Conservation (phyloP, 2,113 vertebrate genomes). For the Passer montanus region DNA sequence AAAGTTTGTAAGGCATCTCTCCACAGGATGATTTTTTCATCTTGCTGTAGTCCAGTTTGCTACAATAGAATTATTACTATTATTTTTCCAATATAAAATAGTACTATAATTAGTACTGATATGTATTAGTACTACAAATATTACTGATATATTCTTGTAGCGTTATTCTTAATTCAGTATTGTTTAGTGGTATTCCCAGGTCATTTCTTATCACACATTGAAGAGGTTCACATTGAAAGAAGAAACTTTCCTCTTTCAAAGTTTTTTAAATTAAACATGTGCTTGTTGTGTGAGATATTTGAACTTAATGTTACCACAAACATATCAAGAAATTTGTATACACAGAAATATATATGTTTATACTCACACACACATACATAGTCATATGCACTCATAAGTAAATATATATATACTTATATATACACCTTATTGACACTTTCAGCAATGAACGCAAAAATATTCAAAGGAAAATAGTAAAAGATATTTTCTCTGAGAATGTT, state of each 20-base stretch:
- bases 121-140: neutral
- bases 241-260: neutral
- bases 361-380: accelerated
- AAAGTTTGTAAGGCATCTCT: neutral
- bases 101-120: neutral
- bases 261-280: neutral
- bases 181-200: neutral
- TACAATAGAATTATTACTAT: neutral
- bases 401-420: neutral
- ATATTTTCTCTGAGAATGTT: neutral
- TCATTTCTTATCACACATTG: neutral
- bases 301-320: neutral
- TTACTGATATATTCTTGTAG: neutral
- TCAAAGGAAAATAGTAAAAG: neutral
- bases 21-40: neutral
- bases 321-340: neutral
- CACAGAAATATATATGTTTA: neutral
- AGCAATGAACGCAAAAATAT: neutral
- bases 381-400: neutral
- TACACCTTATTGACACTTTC: neutral
- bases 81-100: neutral
- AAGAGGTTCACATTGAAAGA: neutral
- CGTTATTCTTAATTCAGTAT: neutral
- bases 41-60: neutral
- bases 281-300: neutral